These are phyloP conservation scores for Arrhamphus sclerolepis DNA, from an alignment of 2,797 vertebrate species.

Conservation along the genomic window DNA sequence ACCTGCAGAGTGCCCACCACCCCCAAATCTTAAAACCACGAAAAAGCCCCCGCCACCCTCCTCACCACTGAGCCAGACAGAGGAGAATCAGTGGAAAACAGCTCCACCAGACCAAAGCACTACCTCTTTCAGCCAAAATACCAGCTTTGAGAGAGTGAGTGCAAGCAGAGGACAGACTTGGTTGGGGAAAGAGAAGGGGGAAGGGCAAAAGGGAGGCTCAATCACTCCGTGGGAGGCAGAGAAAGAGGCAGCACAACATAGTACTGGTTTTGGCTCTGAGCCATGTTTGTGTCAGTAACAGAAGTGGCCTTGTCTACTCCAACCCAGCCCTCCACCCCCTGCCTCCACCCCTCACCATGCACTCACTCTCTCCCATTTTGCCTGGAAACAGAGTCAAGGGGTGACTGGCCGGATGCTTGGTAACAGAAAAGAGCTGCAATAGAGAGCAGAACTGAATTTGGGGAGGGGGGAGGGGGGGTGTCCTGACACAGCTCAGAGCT, in stretches of 20 bases:
- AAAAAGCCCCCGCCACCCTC: slow-evolving; percentile 42
- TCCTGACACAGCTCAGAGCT: slow-evolving; percentile 64
- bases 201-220: slow-evolving; percentile 55
- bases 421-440: slow-evolving; percentile 62
- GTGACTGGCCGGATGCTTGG: slow-evolving; percentile 67
- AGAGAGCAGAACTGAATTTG: slow-evolving; percentile 17
- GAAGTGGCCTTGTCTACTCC: slow-evolving; percentile 74
- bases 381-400: slow-evolving; percentile 73
- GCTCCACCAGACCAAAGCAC: slow-evolving; percentile 67
- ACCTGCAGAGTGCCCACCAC: slow-evolving; percentile 53
- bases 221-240: slow-evolving; percentile 71
- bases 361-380: slow-evolving; percentile 60
- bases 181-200: slow-evolving; percentile 45
- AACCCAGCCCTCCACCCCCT: slow-evolving; percentile 11
- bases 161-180: slow-evolving; percentile 69
- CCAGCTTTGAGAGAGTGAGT: slow-evolving; percentile 58
- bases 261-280: slow-evolving; percentile 68
- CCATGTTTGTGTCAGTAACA: slow-evolving; percentile 80
- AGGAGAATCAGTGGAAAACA: slow-evolving; percentile 59
- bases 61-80: slow-evolving; percentile 54
- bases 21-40: slow-evolving; percentile 56
- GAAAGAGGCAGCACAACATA: slow-evolving; percentile 69
- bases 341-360: slow-evolving; percentile 46
- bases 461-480: slow-evolving; percentile 28
- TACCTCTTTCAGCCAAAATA: slow-evolving; percentile 67